Conservation (phyloP, 2,888 invertebrate species). For the Eristalis pertinax region DNA sequence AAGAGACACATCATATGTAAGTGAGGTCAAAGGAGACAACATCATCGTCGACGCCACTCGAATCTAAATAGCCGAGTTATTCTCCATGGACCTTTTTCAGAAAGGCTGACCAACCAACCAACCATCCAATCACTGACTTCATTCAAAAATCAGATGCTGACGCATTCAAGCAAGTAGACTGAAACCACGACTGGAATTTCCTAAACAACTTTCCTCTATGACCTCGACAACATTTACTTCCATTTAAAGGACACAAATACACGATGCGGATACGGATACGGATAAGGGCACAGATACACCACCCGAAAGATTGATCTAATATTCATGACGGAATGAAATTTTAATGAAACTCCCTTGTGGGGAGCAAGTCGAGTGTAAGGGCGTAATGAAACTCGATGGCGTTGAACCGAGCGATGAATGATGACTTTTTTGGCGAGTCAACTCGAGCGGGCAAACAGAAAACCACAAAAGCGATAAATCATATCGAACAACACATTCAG, state of each 20-base stretch:
- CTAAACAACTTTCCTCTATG: constrained; percentile 18
- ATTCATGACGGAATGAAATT: constrained; percentile 46
- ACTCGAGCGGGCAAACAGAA: not conserved
- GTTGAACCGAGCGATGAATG: constrained; percentile 40
- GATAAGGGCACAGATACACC: constrained; percentile 11
- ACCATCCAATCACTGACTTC: not conserved
- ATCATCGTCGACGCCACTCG: not conserved
- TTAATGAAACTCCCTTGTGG: constrained; percentile 41
- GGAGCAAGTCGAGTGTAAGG: constrained; percentile 23
- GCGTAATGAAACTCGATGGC: constrained; percentile 35
- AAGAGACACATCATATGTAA: not conserved
- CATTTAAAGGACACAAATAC: not conserved
- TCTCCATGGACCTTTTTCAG: not conserved
- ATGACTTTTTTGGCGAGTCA: constrained; percentile 14
- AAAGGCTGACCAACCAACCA: not conserved
- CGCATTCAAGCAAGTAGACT: not conserved
- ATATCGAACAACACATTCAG: not conserved
- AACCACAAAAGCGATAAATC: constrained; percentile 16
- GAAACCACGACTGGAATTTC: not conserved
- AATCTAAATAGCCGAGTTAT: not conserved
- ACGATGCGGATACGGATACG: not conserved
- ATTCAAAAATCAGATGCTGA: not conserved
- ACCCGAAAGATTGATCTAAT: constrained; percentile 45
- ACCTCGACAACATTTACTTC: not conserved
- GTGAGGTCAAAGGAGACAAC: not conserved